Percentiles rank a stretch among this genome's conserved stretches.
Evolutionary conservation across 2,888 invertebrate genomes (phyloP).

Genomic region (Erpobdella octoculata): DNA sequence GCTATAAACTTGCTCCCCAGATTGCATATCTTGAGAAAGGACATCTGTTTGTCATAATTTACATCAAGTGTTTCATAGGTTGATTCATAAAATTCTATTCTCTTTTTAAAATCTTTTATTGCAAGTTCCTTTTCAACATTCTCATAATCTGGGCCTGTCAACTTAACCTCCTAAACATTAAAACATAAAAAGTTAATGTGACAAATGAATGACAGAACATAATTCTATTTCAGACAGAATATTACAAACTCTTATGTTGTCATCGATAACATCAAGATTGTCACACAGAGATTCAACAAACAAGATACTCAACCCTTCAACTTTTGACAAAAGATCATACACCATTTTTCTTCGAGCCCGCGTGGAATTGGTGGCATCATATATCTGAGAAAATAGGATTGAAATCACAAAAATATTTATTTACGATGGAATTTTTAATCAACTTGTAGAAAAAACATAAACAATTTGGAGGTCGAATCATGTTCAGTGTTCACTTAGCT

Average conservation of each 20-base stretch:
- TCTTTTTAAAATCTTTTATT: conserved; percentile 76
- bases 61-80: conserved; percentile 87
- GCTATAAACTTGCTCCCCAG: conserved; percentile 56
- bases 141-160: conserved; percentile 93
- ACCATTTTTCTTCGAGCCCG: conserved; percentile 77
- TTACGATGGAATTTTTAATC: neutral
- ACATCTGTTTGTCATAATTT: conserved; percentile 62
- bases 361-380: conserved; percentile 98
- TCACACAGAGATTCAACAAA: conserved; percentile 97
- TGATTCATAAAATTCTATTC: conserved; percentile 91
- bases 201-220: neutral
- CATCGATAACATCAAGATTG: conserved; percentile 88
- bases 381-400: conserved; percentile 62
- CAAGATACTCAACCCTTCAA: conserved; percentile 67
- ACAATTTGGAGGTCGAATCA: neutral
- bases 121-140: conserved; percentile 89
- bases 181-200: neutral
- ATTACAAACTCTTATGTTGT: conserved; percentile 92
- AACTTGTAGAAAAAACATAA: neutral
- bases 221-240: no score
- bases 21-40: conserved; percentile 85
- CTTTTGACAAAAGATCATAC: conserved; percentile 64
- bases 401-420: neutral
- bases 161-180: conserved; percentile 60
- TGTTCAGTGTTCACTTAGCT: neutral